These are phyloP conservation scores for Acronicta leporina DNA, from an alignment of 2,888 invertebrate species.

Conservation along the genomic window DNA sequence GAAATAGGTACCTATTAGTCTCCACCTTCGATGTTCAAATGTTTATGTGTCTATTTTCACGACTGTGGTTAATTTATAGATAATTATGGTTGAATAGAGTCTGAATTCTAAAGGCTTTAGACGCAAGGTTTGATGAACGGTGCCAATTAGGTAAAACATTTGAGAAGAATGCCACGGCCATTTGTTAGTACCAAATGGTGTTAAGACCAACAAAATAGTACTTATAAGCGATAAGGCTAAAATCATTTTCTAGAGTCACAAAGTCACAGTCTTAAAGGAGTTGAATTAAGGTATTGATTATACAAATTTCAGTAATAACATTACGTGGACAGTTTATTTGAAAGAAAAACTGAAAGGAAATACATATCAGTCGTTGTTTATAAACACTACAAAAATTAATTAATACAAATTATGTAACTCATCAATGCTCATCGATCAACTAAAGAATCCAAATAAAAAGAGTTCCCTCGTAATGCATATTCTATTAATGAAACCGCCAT, in stretches of 20 bases:
- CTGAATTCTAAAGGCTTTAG: slow-evolving; percentile 1
- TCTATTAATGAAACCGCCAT: slow-evolving; percentile 34
- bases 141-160: background rate
- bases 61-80: slow-evolving; percentile 1
- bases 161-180: too few relatives aligned
- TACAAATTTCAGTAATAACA: background rate
- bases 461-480: slow-evolving; percentile 22
- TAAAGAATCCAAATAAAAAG: slow-evolving; percentile 32
- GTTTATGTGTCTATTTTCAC: background rate
- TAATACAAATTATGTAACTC: slow-evolving; percentile 8
- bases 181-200: too few relatives aligned
- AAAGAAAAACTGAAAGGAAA: background rate
- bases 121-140: background rate
- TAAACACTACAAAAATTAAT: background rate
- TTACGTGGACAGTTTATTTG: background rate
- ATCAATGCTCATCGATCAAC: slow-evolving; percentile 14
- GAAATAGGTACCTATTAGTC: slow-evolving; percentile 16
- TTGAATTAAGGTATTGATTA: too few relatives aligned
- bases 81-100: slow-evolving; percentile 2
- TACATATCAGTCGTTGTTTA: background rate
- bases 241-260: too few relatives aligned
- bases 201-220: too few relatives aligned
- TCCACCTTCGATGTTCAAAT: background rate
- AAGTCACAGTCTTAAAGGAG: too few relatives aligned
- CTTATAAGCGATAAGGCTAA: too few relatives aligned